Base-by-base conservation (phyloP, 2,888 invertebrate genomes). In the Antheraea assamensis region DNA sequence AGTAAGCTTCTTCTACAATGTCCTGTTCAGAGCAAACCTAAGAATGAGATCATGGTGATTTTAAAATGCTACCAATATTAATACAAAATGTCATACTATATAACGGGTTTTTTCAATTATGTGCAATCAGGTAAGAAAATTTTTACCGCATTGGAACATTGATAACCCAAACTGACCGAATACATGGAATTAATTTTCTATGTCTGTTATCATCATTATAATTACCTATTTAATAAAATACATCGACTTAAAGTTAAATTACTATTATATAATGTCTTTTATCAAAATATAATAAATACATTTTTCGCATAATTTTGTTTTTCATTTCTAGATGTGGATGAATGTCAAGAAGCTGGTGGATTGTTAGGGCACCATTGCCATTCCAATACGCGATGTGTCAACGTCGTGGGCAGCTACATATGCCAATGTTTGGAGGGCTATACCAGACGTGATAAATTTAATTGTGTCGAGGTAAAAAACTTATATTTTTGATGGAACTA, bases 361-460 rank as follows among this genome's bases (percentile, higher is more conserved):
- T 95, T 96, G 72, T 96, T 96, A 84, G 97, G 98, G 30, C 97
- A 98, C 90, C 97, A 98, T 92, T 98, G 98, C 90, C 96, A 97
- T 89, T 96, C 96, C 79, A 97, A 98, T 94, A 98, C 98, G 74
- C 95, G 95, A 78, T 98, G 98, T 90, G 96, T 97, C 79, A 98
- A 98, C 93, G 97, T 97, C 68, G 94, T 96, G 74, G 98, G 98
- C 75, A 96, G 97, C 78, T 98, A 98, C 92, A 95, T 96, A 78
- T 98, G 98, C 92, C 96, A 97, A 92, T 98, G 98, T 91, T 94
- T 97, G 81, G 95, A 96, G 31, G 98, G 98, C 10, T 98, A 97
- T 90, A 95, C 96, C 76, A 95, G 97, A 78, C 93, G 96, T 78
- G 97, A 97, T 92, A 96, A 97, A 87, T 97, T 96, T 90, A 97